A percentile compares a stretch with the other conserved stretches of the same genome.
phyloP scores from a whole-genome alignment of 2,797 vertebrate genomes.

The Parauchenoglanis ngamensis region DNA sequence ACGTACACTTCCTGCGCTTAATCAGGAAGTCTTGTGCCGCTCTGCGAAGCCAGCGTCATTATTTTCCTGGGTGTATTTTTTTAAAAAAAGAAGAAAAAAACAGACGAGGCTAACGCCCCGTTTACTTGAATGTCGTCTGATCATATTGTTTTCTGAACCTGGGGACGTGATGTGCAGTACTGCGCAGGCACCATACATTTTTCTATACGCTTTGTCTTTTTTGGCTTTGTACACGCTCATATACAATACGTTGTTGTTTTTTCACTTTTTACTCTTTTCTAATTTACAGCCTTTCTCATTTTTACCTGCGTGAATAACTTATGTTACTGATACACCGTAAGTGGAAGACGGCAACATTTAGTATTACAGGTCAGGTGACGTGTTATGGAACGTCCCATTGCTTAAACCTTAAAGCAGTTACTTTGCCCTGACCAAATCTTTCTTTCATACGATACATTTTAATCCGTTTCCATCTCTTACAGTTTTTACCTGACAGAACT shows the following conservation, averaged over 20 bases:
- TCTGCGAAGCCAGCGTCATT: neutral
- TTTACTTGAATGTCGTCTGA: neutral
- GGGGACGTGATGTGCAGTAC: neutral
- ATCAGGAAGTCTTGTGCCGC: neutral
- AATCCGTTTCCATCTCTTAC: neutral
- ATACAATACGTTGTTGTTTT: neutral
- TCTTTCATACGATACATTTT: constrained; percentile 3
- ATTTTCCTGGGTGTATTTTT: constrained; percentile 17
- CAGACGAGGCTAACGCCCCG: neutral
- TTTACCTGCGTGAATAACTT: neutral
- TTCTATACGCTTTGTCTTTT: neutral
- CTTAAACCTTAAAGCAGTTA: neutral
- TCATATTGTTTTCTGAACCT: neutral
- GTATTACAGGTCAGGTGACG: neutral
- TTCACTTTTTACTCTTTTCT: neutral
- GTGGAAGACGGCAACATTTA: neutral
- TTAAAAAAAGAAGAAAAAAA: neutral
- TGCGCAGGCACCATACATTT: neutral
- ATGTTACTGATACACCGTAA: neutral
- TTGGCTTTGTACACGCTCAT: neutral
- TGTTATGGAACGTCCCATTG: neutral
- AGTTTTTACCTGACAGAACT: neutral
- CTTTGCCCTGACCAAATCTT: constrained; percentile 40
- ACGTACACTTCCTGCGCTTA: neutral
- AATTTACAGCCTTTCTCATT: neutral